These are phyloP conservation scores for Solen grandis DNA, from an alignment of 1,140 invertebrate genomes.

Conservation along the genomic window DNA sequence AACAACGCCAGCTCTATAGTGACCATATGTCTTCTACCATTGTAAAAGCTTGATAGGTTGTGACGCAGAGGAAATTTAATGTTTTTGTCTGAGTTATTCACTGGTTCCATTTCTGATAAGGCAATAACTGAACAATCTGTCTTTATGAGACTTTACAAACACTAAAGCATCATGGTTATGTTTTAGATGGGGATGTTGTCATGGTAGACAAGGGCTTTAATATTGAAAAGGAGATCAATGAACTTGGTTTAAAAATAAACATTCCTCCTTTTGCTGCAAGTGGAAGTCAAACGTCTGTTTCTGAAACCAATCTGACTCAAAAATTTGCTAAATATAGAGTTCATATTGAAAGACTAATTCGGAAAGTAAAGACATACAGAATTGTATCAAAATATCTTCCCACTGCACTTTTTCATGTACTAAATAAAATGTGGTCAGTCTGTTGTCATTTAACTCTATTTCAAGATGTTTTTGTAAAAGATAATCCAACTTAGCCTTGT, in stretches of 20 bases:
- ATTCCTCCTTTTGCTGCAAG: slow-evolving; percentile 44
- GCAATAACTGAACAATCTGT: slow-evolving; percentile 51
- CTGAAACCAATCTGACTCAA: slow-evolving; percentile 18
- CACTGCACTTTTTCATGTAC: no score
- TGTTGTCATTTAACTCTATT: no score
- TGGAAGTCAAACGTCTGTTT: slow-evolving; percentile 28
- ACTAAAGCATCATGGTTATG: background rate
- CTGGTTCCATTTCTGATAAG: slow-evolving; percentile 60
- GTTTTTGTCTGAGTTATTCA: slow-evolving; percentile 57
- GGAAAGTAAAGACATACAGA: no score
- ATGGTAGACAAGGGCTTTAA: slow-evolving; percentile 50
- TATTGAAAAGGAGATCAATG: slow-evolving; percentile 33
- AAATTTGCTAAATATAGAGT: slow-evolving; percentile 30
- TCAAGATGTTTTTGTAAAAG: no score
- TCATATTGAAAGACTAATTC: no score
- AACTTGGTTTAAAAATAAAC: no score
- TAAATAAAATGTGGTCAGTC: no score
- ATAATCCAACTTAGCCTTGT: no score
- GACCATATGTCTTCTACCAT: slow-evolving; percentile 62
- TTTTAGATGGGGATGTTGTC: slow-evolving; percentile 43
- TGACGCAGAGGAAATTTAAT: slow-evolving; percentile 57
- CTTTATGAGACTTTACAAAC: slow-evolving; percentile 2
- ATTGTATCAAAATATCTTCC: no score
- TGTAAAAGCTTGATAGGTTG: slow-evolving; percentile 51
- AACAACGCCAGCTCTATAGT: slow-evolving; percentile 57